A percentile compares a stretch with the other conserved stretches of the same genome.
phyloP scores from a whole-genome alignment of 2,888 invertebrate genomes.

The Spodoptera littoralis region DNA sequence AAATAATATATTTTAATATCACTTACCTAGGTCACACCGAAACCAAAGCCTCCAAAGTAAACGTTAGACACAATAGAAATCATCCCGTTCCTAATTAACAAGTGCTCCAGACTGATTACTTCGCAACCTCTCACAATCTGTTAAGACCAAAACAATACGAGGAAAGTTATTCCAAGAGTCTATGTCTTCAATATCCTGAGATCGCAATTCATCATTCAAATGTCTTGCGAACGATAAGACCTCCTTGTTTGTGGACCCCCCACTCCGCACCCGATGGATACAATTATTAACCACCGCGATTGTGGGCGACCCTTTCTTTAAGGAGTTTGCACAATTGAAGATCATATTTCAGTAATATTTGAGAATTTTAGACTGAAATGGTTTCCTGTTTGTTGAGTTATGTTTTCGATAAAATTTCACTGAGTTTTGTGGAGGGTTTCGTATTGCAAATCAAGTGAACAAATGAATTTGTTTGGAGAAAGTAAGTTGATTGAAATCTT shows the following conservation, averaged over 20 bases:
- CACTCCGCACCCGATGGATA: slow-evolving; percentile 29
- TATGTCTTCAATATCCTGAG: slow-evolving; percentile 33
- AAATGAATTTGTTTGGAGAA: too few species aligned
- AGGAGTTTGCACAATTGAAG: slow-evolving; percentile 46
- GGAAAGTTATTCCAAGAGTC: slow-evolving; percentile 40
- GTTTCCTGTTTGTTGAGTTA: slow-evolving; percentile 1
- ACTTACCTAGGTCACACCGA: too few species aligned
- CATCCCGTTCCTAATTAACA: slow-evolving; percentile 6
- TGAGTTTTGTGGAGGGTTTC: too few species aligned
- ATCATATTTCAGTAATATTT: slow-evolving; percentile 18
- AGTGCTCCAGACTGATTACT: background rate
- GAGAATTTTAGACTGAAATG: background rate
- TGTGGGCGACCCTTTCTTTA: slow-evolving; percentile 41
- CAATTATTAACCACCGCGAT: slow-evolving; percentile 51
- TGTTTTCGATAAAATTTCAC: background rate
- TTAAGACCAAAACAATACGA: slow-evolving; percentile 35
- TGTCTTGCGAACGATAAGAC: slow-evolving; percentile 51
- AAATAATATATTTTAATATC: too few species aligned
- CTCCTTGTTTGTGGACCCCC: slow-evolving; percentile 38
- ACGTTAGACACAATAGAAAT: background rate
- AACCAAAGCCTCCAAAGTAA: too few species aligned
- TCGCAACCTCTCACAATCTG: slow-evolving; percentile 24
- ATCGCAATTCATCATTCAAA: slow-evolving; percentile 54
- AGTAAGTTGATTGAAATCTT: too few species aligned
- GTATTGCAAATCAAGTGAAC: too few species aligned